Evolutionary conservation across 2,113 vertebrate species (phyloP).

Genomic region (Phalacrocorax carbo): DNA sequence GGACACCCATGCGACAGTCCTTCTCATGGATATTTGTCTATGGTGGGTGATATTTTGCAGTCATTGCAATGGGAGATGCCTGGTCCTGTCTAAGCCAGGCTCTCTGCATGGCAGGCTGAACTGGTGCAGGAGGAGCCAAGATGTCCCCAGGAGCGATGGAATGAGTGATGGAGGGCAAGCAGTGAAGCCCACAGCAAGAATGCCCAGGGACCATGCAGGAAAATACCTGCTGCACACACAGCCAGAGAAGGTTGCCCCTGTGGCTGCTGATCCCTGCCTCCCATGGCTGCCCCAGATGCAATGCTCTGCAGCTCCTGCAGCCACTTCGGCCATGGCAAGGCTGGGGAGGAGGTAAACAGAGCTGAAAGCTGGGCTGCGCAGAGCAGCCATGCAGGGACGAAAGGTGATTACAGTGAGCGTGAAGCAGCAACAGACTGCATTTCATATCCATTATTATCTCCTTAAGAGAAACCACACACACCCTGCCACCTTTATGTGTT

Average conservation of each 20-base stretch:
- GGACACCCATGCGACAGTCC: not conserved
- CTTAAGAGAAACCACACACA: not conserved
- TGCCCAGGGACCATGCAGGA: not conserved
- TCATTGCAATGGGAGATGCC: rapidly evolving
- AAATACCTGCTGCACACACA: not conserved
- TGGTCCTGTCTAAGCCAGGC: not conserved
- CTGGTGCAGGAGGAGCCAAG: rapidly evolving
- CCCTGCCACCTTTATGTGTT: not conserved
- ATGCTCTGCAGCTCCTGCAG: not conserved
- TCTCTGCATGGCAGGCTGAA: no score
- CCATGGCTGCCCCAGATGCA: not conserved
- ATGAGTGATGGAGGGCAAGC: not conserved
- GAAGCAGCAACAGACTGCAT: not conserved
- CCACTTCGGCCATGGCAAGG: not conserved
- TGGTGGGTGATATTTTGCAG: rapidly evolving
- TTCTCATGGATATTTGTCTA: not conserved
- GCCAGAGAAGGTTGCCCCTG: not conserved
- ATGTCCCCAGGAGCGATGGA: not conserved
- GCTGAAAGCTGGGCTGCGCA: rapidly evolving
- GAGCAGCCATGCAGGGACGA: not conserved
- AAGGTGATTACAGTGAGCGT: not conserved
- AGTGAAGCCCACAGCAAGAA: not conserved
- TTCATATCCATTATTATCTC: not conserved
- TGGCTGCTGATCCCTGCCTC: not conserved
- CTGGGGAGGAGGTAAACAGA: not conserved